phyloP scores from a whole-genome alignment of 1,140 invertebrate genomes.

The Apis mellifera region DNA sequence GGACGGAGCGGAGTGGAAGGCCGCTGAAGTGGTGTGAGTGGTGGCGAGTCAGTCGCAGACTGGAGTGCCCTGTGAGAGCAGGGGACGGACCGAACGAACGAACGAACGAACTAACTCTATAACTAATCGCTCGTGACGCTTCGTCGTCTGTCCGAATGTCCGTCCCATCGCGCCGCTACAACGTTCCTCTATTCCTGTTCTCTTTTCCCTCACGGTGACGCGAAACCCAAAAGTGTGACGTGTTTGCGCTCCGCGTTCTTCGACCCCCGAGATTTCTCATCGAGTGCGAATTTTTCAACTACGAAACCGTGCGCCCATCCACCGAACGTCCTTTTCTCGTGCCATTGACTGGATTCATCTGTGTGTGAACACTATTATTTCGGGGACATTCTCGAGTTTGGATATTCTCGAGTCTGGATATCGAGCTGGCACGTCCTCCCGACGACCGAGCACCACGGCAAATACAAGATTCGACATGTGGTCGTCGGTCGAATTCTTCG shows the following conservation, averaged over 20 bases:
- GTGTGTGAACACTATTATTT: neutral
- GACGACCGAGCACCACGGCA: neutral
- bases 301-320: too few species aligned
- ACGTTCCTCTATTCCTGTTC: neutral
- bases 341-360: neutral
- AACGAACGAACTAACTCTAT: conserved; percentile 67
- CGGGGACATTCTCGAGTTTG: conserved; percentile 1
- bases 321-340: neutral
- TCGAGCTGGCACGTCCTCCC: neutral
- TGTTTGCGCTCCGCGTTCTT: neutral
- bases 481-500: conserved; percentile 11
- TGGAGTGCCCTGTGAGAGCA: conserved; percentile 81
- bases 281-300: too few species aligned
- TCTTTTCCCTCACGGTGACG: conserved; percentile 20
- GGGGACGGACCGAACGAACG: conserved; percentile 77
- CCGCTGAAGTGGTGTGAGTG: conserved; percentile 80
- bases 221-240: conserved; percentile 5
- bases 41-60: conserved; percentile 80
- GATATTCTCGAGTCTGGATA: neutral
- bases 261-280: neutral
- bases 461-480: conserved; percentile 38
- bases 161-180: conserved; percentile 43
- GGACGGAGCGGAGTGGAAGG: conserved; percentile 71
- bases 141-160: conserved; percentile 60
- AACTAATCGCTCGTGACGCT: conserved; percentile 62